Conservation (phyloP, 2,113 vertebrate species). For the Cisticola juncidis region DNA sequence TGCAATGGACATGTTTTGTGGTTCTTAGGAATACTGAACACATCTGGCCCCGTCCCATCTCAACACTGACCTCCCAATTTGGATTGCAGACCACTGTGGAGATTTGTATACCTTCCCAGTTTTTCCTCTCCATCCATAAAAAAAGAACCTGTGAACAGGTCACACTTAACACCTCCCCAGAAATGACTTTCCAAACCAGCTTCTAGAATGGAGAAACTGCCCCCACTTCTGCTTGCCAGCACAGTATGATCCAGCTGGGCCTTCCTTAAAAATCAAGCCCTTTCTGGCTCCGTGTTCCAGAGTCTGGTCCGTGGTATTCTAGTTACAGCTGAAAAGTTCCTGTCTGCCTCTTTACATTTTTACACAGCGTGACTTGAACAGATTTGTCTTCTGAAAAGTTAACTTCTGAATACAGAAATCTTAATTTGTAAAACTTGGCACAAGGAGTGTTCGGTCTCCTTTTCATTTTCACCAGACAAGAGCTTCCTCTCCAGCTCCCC, state of each 20-base stretch:
- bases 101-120: constrained; percentile 59
- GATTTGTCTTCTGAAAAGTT: constrained; percentile 51
- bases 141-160: constrained; percentile 58
- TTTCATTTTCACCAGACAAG: constrained; percentile 4
- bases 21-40: constrained; percentile 69
- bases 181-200: constrained; percentile 46
- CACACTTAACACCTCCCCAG: constrained; percentile 15
- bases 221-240: constrained; percentile 2
- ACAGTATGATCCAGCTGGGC: neutral
- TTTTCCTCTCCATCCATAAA: constrained; percentile 42
- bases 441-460: constrained; percentile 2
- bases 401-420: constrained; percentile 34
- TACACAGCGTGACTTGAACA: constrained; percentile 48
- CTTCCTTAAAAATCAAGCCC: constrained; percentile 48
- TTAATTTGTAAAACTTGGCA: constrained; percentile 30
- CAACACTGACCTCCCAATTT: constrained; percentile 44
- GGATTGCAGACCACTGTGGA: constrained; percentile 68
- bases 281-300: constrained; percentile 64
- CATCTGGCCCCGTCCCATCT: constrained; percentile 51
- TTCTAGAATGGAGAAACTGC: constrained; percentile 64
- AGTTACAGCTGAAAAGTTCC: constrained; percentile 1
- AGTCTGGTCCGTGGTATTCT: constrained; percentile 40
- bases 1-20: constrained; percentile 70
- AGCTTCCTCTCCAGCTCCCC: constrained; percentile 27
- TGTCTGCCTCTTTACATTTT: constrained; percentile 43